Evolutionary conservation across 2,797 vertebrate genomes (phyloP), one percentile per base, ranked within the genome.

Genomic region (Sebastes kiyomatsui): DNA sequence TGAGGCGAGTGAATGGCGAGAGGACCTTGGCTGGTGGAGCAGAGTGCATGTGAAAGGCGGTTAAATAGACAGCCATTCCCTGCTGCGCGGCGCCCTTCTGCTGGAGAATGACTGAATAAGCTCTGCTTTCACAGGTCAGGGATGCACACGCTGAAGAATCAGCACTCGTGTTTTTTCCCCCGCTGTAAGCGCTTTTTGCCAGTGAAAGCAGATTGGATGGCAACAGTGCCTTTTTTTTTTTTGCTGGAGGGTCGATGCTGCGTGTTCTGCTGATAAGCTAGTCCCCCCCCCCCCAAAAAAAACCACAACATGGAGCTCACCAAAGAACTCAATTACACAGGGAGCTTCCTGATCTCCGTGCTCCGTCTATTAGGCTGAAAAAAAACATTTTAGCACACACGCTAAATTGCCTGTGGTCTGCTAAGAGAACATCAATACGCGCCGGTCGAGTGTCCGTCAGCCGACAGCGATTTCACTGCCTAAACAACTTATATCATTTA

Each of bases 71-170:
- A 92, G 86, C 79, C 80, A 12, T 84, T 93, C 91, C 94, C 92
- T 84, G 93, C 93, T 94, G 94, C 67, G 91, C 66, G 23, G 80
- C 72, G 77, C 81, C 85, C 94, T 95, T 95, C 94, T 94, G 88
- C 88, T 49, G 81, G 75, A 92, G 93, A 91, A 92, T 84, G 91
- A 93, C 93, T 93, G 94, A 94, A 96, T 92, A 93, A 95, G 94
- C 94, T 93, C 89, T 83, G 91, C 92, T 95, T 94, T 94, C 93
- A 93, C 94, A 95, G 96, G 96, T 95, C 95, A 95, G 93, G 89
- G 94, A 96, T 92, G 92, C 90, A 93, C 92, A 94, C 72, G 90
- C 90, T 91, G 93, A 92, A 94, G 95, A 96, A 95, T 96, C 95
- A 95, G 95, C 95, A 95, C 91, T 93, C 81, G 84, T 86, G 92